A percentile compares a stretch with the other conserved stretches of the same genome.
phyloP scores from a whole-genome alignment of 2,113 vertebrate species.

The Amphiprion ocellaris region DNA sequence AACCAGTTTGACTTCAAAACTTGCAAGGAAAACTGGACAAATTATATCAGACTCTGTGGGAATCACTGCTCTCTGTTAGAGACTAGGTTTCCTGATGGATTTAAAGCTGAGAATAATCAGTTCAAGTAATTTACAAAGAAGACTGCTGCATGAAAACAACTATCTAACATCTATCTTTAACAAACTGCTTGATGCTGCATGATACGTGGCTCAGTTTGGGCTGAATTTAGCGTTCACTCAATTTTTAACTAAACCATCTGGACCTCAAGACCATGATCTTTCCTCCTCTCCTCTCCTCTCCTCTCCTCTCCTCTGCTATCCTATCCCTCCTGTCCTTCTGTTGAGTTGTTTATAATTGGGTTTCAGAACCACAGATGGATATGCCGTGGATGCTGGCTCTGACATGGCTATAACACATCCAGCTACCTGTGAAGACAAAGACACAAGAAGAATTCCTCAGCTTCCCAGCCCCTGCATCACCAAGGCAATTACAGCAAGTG shows the following conservation, averaged over 20 bases:
- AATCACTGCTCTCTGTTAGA: not conserved
- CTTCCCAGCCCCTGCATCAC: constrained; percentile 22
- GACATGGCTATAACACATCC: constrained; percentile 32
- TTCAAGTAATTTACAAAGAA: constrained; percentile 15
- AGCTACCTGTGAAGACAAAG: constrained; percentile 44
- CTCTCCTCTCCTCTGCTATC: not conserved
- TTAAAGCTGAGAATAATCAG: constrained; percentile 2
- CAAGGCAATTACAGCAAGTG: constrained; percentile 61
- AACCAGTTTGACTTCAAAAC: too few relatives aligned
- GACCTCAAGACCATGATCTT: not conserved
- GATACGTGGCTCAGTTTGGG: not conserved
- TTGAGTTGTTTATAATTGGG: constrained; percentile 37
- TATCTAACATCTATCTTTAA: constrained; percentile 16
- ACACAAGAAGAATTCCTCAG: constrained; percentile 46
- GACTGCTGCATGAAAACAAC: not conserved
- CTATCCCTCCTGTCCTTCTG: constrained; percentile 6
- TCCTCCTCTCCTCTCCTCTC: too few relatives aligned
- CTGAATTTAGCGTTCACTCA: not conserved
- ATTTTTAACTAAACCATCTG: constrained; percentile 1
- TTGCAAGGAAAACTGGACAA: too few relatives aligned
- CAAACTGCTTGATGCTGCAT: not conserved
- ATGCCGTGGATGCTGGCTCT: constrained; percentile 51
- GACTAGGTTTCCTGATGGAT: not conserved
- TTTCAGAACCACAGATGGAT: constrained; percentile 60
- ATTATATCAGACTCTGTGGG: too few relatives aligned